Evolutionary conservation across 2,113 vertebrate species (phyloP).

Genomic region (Xyliphius kryptos): DNA sequence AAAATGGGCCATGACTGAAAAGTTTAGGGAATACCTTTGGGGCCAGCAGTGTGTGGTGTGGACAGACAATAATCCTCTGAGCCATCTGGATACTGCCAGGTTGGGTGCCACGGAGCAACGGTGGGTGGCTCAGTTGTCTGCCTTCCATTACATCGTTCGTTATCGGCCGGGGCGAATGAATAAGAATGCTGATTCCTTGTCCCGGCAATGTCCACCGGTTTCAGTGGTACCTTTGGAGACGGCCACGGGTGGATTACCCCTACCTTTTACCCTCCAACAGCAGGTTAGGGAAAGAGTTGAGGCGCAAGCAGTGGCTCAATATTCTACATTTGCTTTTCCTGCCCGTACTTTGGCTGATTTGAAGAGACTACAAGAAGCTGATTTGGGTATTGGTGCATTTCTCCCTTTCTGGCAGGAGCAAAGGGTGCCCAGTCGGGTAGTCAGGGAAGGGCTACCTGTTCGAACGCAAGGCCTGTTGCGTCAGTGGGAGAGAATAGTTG

Average conservation of each 20-base stretch:
- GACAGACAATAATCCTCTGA: not conserved
- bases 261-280: not conserved
- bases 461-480: not conserved
- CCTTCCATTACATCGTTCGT: not conserved
- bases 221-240: not conserved
- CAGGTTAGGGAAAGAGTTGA: not conserved
- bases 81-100: not conserved
- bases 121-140: not conserved
- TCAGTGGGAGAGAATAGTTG: not conserved
- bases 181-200: not conserved
- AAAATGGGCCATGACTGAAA: not conserved
- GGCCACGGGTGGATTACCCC: not conserved
- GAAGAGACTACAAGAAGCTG: not conserved
- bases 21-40: not conserved
- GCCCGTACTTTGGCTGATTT: not conserved
- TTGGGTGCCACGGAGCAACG: not conserved
- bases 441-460: not conserved
- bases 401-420: conserved; percentile 1
- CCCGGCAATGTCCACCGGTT: not conserved
- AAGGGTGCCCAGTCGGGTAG: not conserved
- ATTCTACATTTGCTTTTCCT: not conserved
- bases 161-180: not conserved
- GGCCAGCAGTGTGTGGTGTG: no score
- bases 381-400: not conserved
- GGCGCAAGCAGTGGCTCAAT: not conserved